These are phyloP conservation scores for Atractosteus spatula DNA, from an alignment of 2,113 vertebrate genomes.

Conservation along the genomic window DNA sequence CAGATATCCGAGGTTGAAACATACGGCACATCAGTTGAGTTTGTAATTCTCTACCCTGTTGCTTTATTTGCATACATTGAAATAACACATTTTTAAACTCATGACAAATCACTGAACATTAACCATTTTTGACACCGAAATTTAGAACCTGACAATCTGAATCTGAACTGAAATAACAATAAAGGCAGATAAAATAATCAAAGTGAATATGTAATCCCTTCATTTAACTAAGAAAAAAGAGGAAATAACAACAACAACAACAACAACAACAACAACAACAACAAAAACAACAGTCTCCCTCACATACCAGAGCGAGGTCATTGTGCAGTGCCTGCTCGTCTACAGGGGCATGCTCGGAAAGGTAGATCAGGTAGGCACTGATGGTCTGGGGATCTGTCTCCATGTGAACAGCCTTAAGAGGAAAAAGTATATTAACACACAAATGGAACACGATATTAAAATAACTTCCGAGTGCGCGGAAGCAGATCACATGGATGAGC, in stretches of 20 bases:
- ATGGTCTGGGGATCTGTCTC: slow-evolving; percentile 95
- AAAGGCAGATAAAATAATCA: too few species aligned
- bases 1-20: too few species aligned
- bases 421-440: neutral
- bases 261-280: neutral
- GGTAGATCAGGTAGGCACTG: slow-evolving; percentile 94
- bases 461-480: neutral
- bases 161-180: too few species aligned
- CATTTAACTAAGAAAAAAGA: neutral
- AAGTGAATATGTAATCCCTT: too few species aligned
- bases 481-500: neutral
- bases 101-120: too few species aligned
- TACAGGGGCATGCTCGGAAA: slow-evolving; percentile 92
- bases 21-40: too few species aligned
- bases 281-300: too few species aligned
- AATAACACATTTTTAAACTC: too few species aligned
- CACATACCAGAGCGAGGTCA: slow-evolving; percentile 83
- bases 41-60: too few species aligned
- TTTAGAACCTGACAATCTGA: too few species aligned
- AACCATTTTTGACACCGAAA: too few species aligned
- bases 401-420: slow-evolving; percentile 88
- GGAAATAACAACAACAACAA: neutral
- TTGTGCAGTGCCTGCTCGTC: slow-evolving; percentile 91
- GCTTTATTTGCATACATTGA: too few species aligned
- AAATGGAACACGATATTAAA: neutral